Evolutionary conservation across 2,113 vertebrate genomes (phyloP).

Genomic region (Oxygymnocypris stewartii): DNA sequence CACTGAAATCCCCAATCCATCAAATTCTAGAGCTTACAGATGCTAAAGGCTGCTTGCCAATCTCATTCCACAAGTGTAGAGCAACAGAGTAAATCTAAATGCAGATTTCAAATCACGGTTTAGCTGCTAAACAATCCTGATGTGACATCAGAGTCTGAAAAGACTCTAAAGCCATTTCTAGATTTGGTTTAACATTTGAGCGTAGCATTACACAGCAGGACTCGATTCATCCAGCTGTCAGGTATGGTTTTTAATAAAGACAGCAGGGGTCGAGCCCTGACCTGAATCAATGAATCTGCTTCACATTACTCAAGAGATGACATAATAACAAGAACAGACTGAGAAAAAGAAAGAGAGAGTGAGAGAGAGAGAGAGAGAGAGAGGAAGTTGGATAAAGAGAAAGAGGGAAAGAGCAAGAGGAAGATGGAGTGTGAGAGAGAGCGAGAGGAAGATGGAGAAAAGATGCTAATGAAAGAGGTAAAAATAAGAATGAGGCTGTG

Average conservation of each 20-base stretch:
- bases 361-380: background rate
- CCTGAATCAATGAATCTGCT: conserved; percentile 54
- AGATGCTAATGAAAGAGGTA: conserved; percentile 69
- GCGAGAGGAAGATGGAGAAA: conserved; percentile 25
- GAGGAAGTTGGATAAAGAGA: conserved; percentile 45
- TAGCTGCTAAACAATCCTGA: background rate
- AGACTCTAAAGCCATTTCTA: background rate
- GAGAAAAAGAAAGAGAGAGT: background rate
- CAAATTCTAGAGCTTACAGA: conserved; percentile 23
- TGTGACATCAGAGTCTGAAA: background rate
- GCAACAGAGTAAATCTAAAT: conserved; percentile 9
- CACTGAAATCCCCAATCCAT: conserved; percentile 42
- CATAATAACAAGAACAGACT: conserved; percentile 26
- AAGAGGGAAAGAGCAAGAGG: conserved; percentile 63
- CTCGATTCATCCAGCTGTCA: conserved; percentile 19
- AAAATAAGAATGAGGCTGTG: conserved; percentile 79
- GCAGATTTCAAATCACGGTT: conserved; percentile 28
- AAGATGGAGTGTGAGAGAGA: background rate
- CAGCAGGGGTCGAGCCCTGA: conserved; percentile 47
- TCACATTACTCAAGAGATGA: conserved; percentile 35
- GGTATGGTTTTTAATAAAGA: conserved; percentile 48
- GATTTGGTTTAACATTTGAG: conserved; percentile 22
- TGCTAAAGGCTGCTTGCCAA: conserved; percentile 33
- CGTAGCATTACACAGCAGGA: background rate
- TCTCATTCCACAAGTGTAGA: conserved; percentile 33